Percentiles rank a stretch among this genome's conserved stretches.
Evolutionary conservation across 1,140 invertebrate genomes (phyloP).

Genomic region (Drosophila suzukii): DNA sequence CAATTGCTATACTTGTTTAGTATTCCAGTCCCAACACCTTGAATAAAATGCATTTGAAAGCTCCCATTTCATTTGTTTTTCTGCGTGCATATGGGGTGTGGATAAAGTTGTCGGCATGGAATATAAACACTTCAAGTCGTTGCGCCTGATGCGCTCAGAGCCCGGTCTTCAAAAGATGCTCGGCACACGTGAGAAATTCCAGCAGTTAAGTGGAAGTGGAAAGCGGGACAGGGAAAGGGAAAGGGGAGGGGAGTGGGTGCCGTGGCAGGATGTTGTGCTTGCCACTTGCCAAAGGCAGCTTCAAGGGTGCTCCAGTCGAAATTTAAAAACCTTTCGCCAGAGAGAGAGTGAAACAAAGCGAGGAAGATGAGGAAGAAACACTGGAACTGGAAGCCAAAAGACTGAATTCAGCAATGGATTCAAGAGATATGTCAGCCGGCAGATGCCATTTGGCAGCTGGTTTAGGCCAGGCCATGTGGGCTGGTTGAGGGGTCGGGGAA

Average conservation of each 20-base stretch:
- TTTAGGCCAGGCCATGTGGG: conserved; percentile 28
- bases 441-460: conserved; percentile 34
- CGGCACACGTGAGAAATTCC: conserved; percentile 47
- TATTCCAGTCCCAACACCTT: background rate
- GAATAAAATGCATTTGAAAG: background rate
- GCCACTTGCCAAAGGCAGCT: conserved; percentile 57
- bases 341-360: conserved; percentile 35
- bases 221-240: no score
- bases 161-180: conserved; percentile 40
- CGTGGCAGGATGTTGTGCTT: conserved; percentile 28
- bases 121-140: conserved; percentile 63
- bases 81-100: conserved; percentile 8
- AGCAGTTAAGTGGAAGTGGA: conserved; percentile 27
- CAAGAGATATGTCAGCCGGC: conserved; percentile 50
- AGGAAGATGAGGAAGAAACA: background rate
- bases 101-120: conserved; percentile 50
- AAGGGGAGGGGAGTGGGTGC: background rate
- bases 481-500: no score
- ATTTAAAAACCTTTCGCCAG: conserved; percentile 59
- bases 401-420: conserved; percentile 38
- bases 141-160: conserved; percentile 53
- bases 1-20: no score
- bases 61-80: background rate
- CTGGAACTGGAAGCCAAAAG: conserved; percentile 15
- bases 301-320: conserved; percentile 55